These are phyloP conservation scores for Heterodera filipjevi DNA, from an alignment of 2,888 invertebrate genomes.

Conservation along the genomic window DNA sequence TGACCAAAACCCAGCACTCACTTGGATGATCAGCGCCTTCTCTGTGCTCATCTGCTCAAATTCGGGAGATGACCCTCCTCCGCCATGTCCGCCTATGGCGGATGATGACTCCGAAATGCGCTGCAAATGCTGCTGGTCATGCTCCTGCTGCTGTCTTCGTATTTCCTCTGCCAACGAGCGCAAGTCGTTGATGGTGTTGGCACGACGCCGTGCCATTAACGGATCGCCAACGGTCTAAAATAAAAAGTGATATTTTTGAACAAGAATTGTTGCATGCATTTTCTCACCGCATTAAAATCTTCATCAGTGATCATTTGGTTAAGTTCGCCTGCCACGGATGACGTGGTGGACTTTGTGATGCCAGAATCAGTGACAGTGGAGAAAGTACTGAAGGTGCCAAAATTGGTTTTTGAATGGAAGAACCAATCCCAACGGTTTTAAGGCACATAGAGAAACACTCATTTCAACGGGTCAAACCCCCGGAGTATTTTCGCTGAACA, in stretches of 20 bases:
- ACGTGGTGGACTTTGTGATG: constrained; percentile 22
- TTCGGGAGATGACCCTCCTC: constrained; percentile 20
- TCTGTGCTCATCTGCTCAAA: constrained; percentile 29
- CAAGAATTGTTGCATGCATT: too few species aligned
- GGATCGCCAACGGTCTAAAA: neutral
- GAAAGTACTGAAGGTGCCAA: neutral
- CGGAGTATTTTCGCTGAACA: neutral
- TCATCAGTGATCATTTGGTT: constrained; percentile 28
- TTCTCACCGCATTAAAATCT: constrained; percentile 7
- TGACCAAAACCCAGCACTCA: neutral
- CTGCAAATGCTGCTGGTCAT: constrained; percentile 28
- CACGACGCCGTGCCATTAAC: constrained; percentile 22
- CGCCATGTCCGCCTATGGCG: neutral
- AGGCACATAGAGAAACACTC: too few species aligned
- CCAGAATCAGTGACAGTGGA: constrained; percentile 5
- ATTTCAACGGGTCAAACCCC: neutral
- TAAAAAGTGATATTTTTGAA: neutral
- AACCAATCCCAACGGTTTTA: neutral
- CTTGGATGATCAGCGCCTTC: constrained; percentile 29
- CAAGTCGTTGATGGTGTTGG: constrained; percentile 27
- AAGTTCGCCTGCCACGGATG: constrained; percentile 19
- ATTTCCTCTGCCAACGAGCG: constrained; percentile 28
- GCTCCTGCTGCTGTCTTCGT: constrained; percentile 14
- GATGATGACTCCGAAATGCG: constrained; percentile 16
- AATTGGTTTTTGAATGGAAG: neutral